A percentile compares a stretch with the other conserved stretches of the same genome.
Conservation (phyloP, 2,888 invertebrate species). For the Ctenicera cuprea region DNA sequence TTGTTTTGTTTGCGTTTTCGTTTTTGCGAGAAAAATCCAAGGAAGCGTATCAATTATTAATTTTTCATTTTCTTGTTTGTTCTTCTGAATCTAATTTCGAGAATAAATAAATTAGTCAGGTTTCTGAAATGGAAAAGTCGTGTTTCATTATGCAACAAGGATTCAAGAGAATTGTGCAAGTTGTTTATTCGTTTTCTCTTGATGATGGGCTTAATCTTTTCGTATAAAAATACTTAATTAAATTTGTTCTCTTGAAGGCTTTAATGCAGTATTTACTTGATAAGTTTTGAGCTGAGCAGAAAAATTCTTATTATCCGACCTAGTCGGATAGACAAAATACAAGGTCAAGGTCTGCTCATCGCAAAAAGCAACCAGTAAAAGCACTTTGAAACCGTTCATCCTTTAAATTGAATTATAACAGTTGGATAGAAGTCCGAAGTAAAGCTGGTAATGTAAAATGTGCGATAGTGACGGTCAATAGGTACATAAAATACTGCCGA, state of each 20-base stretch:
- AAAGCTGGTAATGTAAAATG: background rate
- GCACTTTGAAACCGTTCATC: background rate
- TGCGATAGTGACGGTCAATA: conserved; percentile 2
- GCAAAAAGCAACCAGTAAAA: background rate
- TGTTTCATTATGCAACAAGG: background rate
- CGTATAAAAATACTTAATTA: no score
- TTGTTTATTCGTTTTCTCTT: no score
- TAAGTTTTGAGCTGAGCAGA: no score
- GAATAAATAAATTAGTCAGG: background rate
- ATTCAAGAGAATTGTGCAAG: background rate
- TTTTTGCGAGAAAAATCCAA: background rate
- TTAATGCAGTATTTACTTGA: no score
- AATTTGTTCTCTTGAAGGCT: no score
- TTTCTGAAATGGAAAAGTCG: background rate
- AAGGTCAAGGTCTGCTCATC: conserved; percentile 4
- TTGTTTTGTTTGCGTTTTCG: no score
- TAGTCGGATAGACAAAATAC: background rate
- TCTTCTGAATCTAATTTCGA: background rate
- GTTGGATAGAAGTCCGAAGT: background rate
- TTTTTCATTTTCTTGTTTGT: background rate
- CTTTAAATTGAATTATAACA: conserved; percentile 18
- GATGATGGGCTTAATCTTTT: no score
- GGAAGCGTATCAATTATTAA: background rate
- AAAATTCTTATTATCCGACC: background rate
- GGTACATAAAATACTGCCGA: background rate